These are phyloP conservation scores for Ephialtes manifestator DNA, from an alignment of 2,888 invertebrate species.

Conservation along the genomic window DNA sequence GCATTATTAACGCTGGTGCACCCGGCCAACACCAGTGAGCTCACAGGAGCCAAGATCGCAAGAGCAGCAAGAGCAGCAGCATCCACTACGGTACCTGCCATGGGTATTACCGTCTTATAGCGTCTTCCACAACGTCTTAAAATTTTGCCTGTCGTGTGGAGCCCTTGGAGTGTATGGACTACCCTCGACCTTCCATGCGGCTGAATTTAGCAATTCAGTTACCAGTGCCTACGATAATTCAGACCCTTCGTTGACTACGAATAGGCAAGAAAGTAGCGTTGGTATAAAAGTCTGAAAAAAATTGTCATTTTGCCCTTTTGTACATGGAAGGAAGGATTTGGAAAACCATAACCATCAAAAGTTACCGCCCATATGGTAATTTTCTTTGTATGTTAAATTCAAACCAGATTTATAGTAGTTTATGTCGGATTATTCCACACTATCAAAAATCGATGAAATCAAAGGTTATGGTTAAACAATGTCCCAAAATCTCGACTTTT, in stretches of 20 bases:
- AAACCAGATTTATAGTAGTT: too few species aligned
- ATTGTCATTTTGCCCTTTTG: background rate
- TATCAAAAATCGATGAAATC: too few species aligned
- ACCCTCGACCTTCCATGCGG: conserved; percentile 42
- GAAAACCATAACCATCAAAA: too few species aligned
- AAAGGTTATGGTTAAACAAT: too few species aligned
- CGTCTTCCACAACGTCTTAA: conserved; percentile 70
- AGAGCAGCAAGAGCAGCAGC: conserved; percentile 40
- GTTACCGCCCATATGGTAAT: too few species aligned
- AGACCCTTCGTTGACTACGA: background rate
- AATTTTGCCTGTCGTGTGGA: conserved; percentile 72
- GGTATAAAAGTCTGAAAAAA: background rate
- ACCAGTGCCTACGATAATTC: conserved; percentile 61
- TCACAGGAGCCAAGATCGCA: conserved; percentile 35
- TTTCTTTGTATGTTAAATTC: too few species aligned
- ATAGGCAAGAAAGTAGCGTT: background rate
- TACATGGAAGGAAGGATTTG: too few species aligned
- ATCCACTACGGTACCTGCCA: conserved; percentile 42
- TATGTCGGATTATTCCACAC: too few species aligned
- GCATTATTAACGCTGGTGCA: conserved; percentile 82
- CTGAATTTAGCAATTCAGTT: conserved; percentile 45
- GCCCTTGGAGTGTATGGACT: conserved; percentile 51
- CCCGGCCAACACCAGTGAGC: conserved; percentile 72
- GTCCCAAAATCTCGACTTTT: too few species aligned
- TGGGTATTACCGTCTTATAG: conserved; percentile 78